Evolutionary conservation across 2,797 vertebrate genomes (phyloP).

Genomic region (Semaprochilodus insignis): DNA sequence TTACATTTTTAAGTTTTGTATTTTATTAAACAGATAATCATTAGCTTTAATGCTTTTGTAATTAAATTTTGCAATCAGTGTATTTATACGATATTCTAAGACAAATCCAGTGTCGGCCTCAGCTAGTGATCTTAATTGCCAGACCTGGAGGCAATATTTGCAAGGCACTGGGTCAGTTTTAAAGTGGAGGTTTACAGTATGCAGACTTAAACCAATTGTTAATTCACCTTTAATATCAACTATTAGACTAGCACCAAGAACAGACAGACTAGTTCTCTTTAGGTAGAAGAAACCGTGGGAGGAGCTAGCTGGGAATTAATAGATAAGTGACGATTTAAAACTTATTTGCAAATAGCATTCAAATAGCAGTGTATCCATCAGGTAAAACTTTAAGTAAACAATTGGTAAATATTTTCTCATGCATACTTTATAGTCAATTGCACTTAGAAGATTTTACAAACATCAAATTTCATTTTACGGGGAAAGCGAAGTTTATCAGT

Average conservation of each 20-base stretch:
- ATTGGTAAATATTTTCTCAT: too few relatives aligned
- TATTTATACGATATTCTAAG: neutral
- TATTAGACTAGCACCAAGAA: neutral
- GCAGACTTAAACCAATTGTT: neutral
- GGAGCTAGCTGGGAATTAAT: neutral
- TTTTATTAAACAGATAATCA: neutral
- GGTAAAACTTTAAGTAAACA: too few relatives aligned
- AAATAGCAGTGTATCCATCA: too few relatives aligned
- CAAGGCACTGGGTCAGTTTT: neutral
- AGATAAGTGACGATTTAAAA: neutral
- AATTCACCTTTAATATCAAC: neutral
- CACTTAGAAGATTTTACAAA: too few relatives aligned
- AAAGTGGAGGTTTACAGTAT: neutral
- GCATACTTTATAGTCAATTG: too few relatives aligned
- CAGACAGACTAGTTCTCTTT: neutral
- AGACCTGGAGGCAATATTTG: neutral
- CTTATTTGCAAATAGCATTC: neutral
- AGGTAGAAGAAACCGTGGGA: neutral
- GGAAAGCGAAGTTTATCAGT: too few relatives aligned
- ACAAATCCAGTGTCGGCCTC: neutral
- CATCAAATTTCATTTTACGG: too few relatives aligned
- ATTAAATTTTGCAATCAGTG: neutral
- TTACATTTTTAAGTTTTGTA: too few relatives aligned
- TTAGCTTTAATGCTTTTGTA: slow-evolving; percentile 4
- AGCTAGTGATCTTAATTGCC: neutral